Base-by-base conservation (phyloP, 2,113 vertebrate genomes). In the Rhabdornis inornatus region DNA sequence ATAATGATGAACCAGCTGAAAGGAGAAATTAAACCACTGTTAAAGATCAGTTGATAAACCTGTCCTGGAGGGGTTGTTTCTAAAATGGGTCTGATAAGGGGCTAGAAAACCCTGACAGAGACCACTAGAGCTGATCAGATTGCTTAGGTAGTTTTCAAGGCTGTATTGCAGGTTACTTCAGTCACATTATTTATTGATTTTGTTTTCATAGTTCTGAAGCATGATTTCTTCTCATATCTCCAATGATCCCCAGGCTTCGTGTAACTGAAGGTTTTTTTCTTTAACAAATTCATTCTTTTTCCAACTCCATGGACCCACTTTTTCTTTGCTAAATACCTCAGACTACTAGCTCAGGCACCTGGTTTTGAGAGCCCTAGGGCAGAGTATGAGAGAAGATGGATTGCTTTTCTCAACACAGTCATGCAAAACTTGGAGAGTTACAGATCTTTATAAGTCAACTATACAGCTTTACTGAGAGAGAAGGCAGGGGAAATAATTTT, bases 1-100 rank as follows among this genome's bases (percentile, higher is more conserved):
- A 35, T 9, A 57, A 83, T 77, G 52, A 44, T 80, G 24, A 66
- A 83, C 30, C 68, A 63, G 11, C 35, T 84, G 61, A 94, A 95
- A 97, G 37, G 7, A 83, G 53, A 96, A 86, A 79, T 92, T 87
- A 92, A 95, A 77, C 64, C n/a, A 35, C 35, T 37, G 60, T 64
- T 59, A 63, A 57, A 84, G 63, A 77, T 69, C 55, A 66, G 25
- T 57, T 88, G 52, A 40, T 65, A 31, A 92, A 69, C 27, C 35
- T 83, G 6, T 83, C 27, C 47, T 56, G 50, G 40, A 70, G 45
- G 30, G 30, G 55, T 60, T 91, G 13, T 53, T 79, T 89, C 66
- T 85, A 61, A 87, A 90, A 72, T 10, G 64, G 16, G 18, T 60
- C 61, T 69, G 28, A 84, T 52, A 49, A 85, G 70, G 25, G 13